Evolutionary conservation across 1,140 invertebrate species (phyloP), one percentile per base, ranked within the genome.

Genomic region (Bradysia coprophila): DNA sequence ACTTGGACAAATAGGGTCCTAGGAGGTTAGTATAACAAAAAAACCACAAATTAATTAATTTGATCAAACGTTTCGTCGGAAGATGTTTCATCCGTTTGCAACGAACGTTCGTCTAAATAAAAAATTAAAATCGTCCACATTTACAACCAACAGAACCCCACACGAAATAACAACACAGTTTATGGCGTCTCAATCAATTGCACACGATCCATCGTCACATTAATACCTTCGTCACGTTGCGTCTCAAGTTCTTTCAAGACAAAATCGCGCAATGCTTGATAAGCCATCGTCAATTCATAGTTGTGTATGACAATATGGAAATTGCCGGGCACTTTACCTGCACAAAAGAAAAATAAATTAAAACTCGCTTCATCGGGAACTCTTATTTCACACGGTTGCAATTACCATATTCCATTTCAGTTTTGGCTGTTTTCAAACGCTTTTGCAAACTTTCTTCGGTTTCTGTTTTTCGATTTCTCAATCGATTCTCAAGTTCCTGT

Each of bases 301-400:
- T 98, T 98, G n/a, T 86, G 68, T 41, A 98, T 81, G 3, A 92
- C 67, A 36, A 83, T 65, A 57, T 98, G 83, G 66, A 97, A 97
- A 50, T 92, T 85, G 9, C 79, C 84, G 4, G 75, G 72, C 36
- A 67, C 64, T 52, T 79, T 66, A 45, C 79, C 80, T 80, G 53
- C 45, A 64, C 62, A 31, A n/a, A 44, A 5, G 15, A 20, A 20
- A 39, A 40, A n/a, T n/a, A n/a, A n/a, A n/a, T n/a, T n/a, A n/a
- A n/a, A n/a, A n/a, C n/a, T 13, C 21, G 39, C 9, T 40, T 22
- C 16, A 5, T 23, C 9, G 20, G 24, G 6, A 32, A 28, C 10
- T 32, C 31, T 32, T 41, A 10, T 15, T n/a, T 41, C 22, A 33
- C n/a, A 6, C 18, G 5, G 19, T 2, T 33, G 15, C 11, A 20